A percentile compares a stretch with the other conserved stretches of the same genome.
phyloP scores from a whole-genome alignment of 1,140 invertebrate genomes.

The Eurytemora carolleeae region DNA sequence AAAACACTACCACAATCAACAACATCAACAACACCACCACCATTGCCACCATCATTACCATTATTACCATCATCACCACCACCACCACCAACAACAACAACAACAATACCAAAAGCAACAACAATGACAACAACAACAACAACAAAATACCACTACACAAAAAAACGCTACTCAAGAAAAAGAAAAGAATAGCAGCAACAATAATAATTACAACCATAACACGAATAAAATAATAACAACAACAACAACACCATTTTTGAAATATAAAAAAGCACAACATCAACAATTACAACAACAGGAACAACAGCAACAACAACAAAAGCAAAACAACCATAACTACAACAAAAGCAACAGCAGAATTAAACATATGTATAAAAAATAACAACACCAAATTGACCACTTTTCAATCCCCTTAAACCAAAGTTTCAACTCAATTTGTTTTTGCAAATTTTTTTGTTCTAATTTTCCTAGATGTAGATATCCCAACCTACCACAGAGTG shows the following conservation, averaged over 20 bases:
- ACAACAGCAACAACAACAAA: neutral
- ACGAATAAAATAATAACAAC: too few relatives aligned
- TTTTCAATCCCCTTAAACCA: neutral
- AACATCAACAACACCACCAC: neutral
- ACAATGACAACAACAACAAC: too few relatives aligned
- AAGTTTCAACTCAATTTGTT: neutral
- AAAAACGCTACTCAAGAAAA: too few relatives aligned
- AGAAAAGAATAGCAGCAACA: too few relatives aligned
- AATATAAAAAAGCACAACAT: too few relatives aligned
- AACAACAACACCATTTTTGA: too few relatives aligned
- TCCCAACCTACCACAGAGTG: neutral
- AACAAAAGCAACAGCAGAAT: neutral
- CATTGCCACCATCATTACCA: neutral
- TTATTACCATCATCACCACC: neutral
- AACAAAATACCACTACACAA: too few relatives aligned
- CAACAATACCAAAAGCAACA: neutral
- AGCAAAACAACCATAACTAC: too few relatives aligned
- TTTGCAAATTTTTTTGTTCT: neutral
- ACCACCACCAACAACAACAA: neutral
- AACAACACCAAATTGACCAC: neutral
- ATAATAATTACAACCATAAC: too few relatives aligned
- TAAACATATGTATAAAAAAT: neutral
- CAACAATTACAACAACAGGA: neutral
- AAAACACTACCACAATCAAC: neutral
- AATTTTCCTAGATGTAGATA: neutral